Evolutionary conservation across 2,888 invertebrate species (phyloP).

Genomic region (Brachyptera risi): DNA sequence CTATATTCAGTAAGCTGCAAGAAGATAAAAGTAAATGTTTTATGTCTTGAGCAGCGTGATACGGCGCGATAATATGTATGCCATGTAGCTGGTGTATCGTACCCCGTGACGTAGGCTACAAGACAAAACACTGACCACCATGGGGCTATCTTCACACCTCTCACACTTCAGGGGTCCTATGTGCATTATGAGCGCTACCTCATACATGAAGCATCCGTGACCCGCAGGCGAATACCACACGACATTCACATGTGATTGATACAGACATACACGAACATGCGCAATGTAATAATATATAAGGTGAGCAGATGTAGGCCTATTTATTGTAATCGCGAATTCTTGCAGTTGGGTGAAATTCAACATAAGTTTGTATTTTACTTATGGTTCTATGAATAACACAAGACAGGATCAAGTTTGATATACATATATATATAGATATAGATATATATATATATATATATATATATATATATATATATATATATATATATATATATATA

Average conservation of each 20-base stretch:
- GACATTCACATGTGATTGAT: constrained; percentile 1
- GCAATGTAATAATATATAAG: no score
- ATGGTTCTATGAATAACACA: no score
- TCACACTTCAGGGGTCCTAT: not conserved
- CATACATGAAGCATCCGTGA: not conserved
- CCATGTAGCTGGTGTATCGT: constrained; percentile 12
- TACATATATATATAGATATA: no score
- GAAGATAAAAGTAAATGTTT: constrained; percentile 7
- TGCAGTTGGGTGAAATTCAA: no score
- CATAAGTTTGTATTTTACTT: no score
- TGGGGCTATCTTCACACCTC: constrained; percentile 20
- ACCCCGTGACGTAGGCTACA: constrained; percentile 4
- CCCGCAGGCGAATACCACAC: not conserved
- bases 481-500: no score
- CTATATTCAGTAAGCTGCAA: not conserved
- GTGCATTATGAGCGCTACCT: not conserved
- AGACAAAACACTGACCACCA: constrained; percentile 18
- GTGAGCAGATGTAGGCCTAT: no score
- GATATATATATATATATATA: no score
- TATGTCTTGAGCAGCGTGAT: constrained; percentile 3
- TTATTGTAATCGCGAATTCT: no score
- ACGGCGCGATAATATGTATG: constrained; percentile 14
- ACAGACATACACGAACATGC: no score
- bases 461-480: no score
- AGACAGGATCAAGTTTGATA: no score